Evolutionary conservation across 2,888 invertebrate species (phyloP).

Genomic region (Poecilobothrus nobilitatus): DNA sequence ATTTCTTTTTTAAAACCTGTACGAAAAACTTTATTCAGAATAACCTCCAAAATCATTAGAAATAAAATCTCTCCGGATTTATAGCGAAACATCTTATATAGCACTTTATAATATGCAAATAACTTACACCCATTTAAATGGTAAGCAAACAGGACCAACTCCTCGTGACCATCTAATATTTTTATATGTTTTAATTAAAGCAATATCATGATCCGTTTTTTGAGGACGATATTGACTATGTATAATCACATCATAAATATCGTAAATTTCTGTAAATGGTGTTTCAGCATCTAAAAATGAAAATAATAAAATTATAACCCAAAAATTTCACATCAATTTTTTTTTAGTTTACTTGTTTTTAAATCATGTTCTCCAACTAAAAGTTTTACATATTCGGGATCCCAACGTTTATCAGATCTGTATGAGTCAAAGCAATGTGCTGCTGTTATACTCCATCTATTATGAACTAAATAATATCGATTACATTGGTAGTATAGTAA

Average conservation of each 20-base stretch:
- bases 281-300: conserved; percentile 18
- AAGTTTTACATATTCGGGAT: conserved; percentile 34
- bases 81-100: too few species aligned
- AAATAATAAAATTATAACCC: background rate
- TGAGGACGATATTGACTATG: conserved; percentile 28
- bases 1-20: too few species aligned
- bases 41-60: too few species aligned
- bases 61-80: too few species aligned
- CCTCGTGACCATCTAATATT: conserved; percentile 45
- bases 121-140: conserved; percentile 42
- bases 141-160: conserved; percentile 55
- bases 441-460: conserved; percentile 46
- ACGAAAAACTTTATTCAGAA: too few species aligned
- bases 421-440: conserved; percentile 44
- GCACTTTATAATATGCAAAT: too few species aligned
- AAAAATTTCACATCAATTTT: background rate
- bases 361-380: conserved; percentile 49
- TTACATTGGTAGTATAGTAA: too few species aligned
- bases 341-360: conserved; percentile 33
- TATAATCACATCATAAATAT: conserved; percentile 32
- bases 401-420: conserved; percentile 12
- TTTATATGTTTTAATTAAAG: conserved; percentile 41
- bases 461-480: conserved; percentile 30
- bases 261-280: conserved; percentile 39
- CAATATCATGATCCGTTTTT: conserved; percentile 46